Base-by-base conservation (phyloP, 2,888 invertebrate genomes). In the Hartigia nigra region DNA sequence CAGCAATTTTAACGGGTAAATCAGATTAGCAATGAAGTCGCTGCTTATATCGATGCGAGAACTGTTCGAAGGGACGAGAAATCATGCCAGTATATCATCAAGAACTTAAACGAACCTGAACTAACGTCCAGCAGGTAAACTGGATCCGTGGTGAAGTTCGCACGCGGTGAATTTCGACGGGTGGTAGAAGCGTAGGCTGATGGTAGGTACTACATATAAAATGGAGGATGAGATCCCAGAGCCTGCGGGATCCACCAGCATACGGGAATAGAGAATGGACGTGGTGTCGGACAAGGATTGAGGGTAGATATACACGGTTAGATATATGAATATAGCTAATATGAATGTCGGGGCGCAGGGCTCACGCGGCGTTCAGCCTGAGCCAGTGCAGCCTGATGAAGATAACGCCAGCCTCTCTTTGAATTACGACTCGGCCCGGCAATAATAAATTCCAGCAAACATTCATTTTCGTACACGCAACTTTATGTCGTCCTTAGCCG, bases 391-490 rank as follows among this genome's bases (percentile, higher is more conserved):
- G 87, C 83, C 89, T 89, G 91, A 91, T 91, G 91, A 91, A 91
- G 91, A 91, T 91, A 91, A 91, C 90, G 91, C 91, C 91, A 90
- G 84, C 84, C 86, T 84, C 84, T n/a, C 86, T 90, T 91, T 91
- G 91, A 91, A 90, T 91, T 90, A 91, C 91, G 91, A 86, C 86
- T 86, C 85, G 85, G 83, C 86, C 88, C 85, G 87, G 89, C 90
- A 88, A 91, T 91, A 91, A 91, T 91, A 91, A 91, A 91, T 91
- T 91, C 90, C 89, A 86, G 87, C 89, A 89, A 91, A 90, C 91
- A 91, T 91, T 91, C 90, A 91, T 91, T 91, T 91, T 91, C 91
- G 91, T 91, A 89, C 88, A 90, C 89, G 90, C 91, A 90, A 91
- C 88, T 91, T 91, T 91, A 91, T 90, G 90, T 87, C 91, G 88